These are phyloP conservation scores for Neolamprologus sp. DNA, from an alignment of 2,113 vertebrate genomes.

Conservation along the genomic window DNA sequence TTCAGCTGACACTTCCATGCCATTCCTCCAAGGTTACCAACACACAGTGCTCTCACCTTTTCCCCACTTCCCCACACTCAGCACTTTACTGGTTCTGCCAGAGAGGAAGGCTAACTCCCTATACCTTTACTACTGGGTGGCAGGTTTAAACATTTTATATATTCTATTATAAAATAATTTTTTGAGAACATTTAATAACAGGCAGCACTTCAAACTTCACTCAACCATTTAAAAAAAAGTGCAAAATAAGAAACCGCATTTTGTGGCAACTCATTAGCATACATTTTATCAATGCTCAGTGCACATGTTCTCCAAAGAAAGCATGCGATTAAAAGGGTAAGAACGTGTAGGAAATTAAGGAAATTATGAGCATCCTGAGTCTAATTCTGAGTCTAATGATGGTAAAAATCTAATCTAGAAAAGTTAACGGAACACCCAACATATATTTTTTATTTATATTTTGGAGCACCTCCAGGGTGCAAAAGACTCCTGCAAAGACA, in stretches of 20 bases:
- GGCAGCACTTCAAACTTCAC: background rate
- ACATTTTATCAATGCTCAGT: background rate
- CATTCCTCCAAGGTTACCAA: background rate
- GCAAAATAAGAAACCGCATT: background rate
- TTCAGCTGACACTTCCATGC: background rate
- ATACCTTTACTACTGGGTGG: background rate
- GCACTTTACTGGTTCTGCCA: background rate
- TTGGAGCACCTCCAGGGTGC: background rate
- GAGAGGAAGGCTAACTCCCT: background rate
- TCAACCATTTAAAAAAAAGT: background rate
- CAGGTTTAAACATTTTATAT: background rate
- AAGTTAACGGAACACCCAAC: background rate
- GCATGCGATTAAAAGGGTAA: background rate
- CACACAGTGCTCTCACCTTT: conserved; percentile 36
- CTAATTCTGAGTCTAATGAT: background rate
- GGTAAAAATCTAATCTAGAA: background rate
- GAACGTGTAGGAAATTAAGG: background rate
- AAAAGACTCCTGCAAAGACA: background rate
- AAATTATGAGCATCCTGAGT: background rate
- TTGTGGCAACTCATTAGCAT: background rate
- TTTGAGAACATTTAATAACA: background rate
- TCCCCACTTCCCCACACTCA: background rate
- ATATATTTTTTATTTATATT: background rate
- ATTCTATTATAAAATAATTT: background rate
- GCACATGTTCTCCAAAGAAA: background rate